Evolutionary conservation across 2,113 vertebrate genomes (phyloP).

Genomic region (Hippocampus guttulatus): DNA sequence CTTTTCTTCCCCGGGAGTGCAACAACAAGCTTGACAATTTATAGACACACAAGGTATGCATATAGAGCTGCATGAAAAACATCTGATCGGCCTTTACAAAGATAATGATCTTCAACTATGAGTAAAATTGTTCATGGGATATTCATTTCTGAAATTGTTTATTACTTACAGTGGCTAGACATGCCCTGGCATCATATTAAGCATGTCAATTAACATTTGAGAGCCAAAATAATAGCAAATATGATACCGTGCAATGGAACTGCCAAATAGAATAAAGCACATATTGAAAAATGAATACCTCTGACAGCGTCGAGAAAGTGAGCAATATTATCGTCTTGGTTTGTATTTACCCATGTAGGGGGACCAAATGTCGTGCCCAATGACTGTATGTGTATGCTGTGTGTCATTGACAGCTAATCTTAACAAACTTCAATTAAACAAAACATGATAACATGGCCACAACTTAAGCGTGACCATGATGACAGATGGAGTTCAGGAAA

Average conservation of each 20-base stretch:
- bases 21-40: not conserved
- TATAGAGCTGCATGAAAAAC: not conserved
- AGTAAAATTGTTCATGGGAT: not conserved
- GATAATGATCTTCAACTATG: not conserved
- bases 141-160: not conserved
- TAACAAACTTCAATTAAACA: not conserved
- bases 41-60: not conserved
- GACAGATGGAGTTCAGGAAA: slow-evolving; percentile 25
- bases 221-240: not conserved
- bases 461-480: slow-evolving; percentile 9
- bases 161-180: not conserved
- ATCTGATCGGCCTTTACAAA: not conserved
- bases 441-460: not conserved
- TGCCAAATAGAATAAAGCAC: not conserved
- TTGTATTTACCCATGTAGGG: not conserved
- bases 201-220: not conserved
- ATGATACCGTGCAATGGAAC: not conserved
- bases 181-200: not conserved
- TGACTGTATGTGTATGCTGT: not conserved
- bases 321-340: not conserved
- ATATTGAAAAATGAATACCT: not conserved
- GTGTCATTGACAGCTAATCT: not conserved
- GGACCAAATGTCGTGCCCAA: not conserved
- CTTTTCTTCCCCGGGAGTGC: not conserved
- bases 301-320: not conserved